Percentiles rank a stretch among this genome's conserved stretches.
Conservation (phyloP, 2,888 invertebrate species). For the Leucophenga maculata region DNA sequence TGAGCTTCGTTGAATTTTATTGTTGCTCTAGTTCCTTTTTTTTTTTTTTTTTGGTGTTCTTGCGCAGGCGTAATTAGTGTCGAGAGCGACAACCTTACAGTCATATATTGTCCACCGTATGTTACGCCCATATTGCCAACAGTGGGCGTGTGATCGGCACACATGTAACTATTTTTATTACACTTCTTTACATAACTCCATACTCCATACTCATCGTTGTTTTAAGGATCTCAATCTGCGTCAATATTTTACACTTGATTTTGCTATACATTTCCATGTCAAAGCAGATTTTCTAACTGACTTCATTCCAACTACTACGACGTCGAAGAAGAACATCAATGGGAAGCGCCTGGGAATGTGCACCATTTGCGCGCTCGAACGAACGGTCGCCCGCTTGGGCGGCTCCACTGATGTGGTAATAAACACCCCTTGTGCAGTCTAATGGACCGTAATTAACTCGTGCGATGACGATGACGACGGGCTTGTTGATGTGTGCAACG, state of each 20-base stretch:
- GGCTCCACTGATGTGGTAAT: constrained; percentile 64
- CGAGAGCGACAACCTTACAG: background rate
- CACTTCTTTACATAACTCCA: no score
- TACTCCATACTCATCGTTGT: no score
- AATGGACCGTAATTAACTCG: constrained; percentile 66
- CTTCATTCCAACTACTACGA: constrained; percentile 48
- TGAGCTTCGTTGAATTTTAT: no score
- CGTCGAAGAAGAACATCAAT: background rate
- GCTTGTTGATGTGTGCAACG: background rate
- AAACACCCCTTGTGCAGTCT: constrained; percentile 66
- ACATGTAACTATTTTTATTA: background rate
- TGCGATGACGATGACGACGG: constrained; percentile 40
- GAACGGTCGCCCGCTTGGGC: constrained; percentile 28
- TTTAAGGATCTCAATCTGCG: background rate
- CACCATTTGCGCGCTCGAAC: background rate
- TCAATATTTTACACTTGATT: constrained; percentile 49
- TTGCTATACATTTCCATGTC: constrained; percentile 53
- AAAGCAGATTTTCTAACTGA: constrained; percentile 65
- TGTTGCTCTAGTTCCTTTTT: no score
- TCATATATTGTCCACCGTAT: background rate
- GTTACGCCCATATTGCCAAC: background rate
- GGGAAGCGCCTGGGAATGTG: background rate
- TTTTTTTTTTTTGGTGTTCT: background rate
- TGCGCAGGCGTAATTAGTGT: constrained; percentile 12
- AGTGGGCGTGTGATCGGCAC: background rate